Base-by-base conservation (phyloP, 2,113 vertebrate species). In the Salvelinus alpinus region DNA sequence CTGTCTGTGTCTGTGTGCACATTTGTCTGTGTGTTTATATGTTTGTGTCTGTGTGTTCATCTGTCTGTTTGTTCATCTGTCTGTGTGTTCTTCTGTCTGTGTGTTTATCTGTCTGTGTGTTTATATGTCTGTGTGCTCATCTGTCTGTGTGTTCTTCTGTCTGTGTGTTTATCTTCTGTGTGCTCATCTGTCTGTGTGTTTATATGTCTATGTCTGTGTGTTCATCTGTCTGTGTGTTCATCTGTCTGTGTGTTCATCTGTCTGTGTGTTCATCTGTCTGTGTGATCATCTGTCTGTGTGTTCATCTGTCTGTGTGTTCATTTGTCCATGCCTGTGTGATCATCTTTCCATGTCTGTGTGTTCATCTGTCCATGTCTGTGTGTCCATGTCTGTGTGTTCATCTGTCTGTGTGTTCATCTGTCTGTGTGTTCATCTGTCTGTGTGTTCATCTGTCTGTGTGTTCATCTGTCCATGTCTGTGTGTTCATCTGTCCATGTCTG, bases 101-200 rank as follows among this genome's bases (percentile, higher is more conserved):
- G 22, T 71, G 70, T 71, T n/a, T 0, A 5, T 31, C 5, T 57
- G 71, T 66, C 60, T 64, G 60, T 8, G 54, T 57, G 72, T 76
- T 66, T 0, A 5, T 4, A 0, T 31, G 31, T 31, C 31, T 31
- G 31, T 31, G 5, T 6, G 5, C 1, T 31, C 0, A 31, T 31
- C 5, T 31, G 31, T 31, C 31, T 31, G 29, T 27, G 1, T 27
- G 25, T 27, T 27, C 27, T 1, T 27, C 25, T 5, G 31, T 34
- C 31, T 54, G 44, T 54, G 22, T 29, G 70, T 71, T n/a, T 0
- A 1, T 57, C 12, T 57, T 66, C 64, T 64, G 48, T 29, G 62
- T 20, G 47, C 71, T 2, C 8, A 31, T 73, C 31, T 31, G 31
- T 31, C 60, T 64, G 60, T 8, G 44, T 62, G 72, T 76, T 66